Conservation (phyloP, 2,888 invertebrate genomes). For the Rhingia rostrata region DNA sequence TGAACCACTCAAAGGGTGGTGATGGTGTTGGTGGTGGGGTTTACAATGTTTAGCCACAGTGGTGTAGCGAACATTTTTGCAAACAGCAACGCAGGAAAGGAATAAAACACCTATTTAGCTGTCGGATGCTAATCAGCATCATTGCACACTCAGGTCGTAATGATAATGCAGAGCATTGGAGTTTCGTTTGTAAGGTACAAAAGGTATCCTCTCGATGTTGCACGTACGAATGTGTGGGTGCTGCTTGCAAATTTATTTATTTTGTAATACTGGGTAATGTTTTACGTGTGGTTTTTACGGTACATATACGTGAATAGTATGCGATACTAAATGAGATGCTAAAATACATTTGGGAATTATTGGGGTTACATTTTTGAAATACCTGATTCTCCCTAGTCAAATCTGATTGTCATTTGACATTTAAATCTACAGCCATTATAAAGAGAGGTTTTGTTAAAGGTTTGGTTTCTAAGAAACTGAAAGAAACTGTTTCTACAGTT, state of each 20-base stretch:
- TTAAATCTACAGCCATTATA: too few relatives aligned
- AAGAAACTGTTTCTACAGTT: too few relatives aligned
- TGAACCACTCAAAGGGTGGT: neutral
- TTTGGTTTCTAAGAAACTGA: too few relatives aligned
- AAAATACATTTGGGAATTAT: neutral
- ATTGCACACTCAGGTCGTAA: conserved; percentile 2
- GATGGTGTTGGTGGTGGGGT: neutral
- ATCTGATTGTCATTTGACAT: too few relatives aligned
- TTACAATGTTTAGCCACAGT: neutral
- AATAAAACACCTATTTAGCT: conserved; percentile 13
- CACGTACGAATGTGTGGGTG: neutral
- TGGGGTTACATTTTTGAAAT: too few relatives aligned
- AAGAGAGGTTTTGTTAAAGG: too few relatives aligned
- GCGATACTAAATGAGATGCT: neutral
- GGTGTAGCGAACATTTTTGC: conserved; percentile 16
- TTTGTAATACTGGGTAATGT: conserved; percentile 1
- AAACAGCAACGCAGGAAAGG: conserved; percentile 1
- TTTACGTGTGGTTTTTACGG: conserved; percentile 6
- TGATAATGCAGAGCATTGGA: neutral
- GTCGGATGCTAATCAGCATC: conserved; percentile 38
- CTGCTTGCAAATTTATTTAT: conserved; percentile 20
- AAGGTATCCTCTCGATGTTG: neutral
- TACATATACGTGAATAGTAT: neutral
- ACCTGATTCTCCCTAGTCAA: too few relatives aligned
- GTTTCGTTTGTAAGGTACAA: too few relatives aligned